Percentiles rank a stretch among this genome's conserved stretches.
These are phyloP conservation scores for Heteromurus nitidus DNA, from an alignment of 2,888 invertebrate genomes.

Conservation along the genomic window DNA sequence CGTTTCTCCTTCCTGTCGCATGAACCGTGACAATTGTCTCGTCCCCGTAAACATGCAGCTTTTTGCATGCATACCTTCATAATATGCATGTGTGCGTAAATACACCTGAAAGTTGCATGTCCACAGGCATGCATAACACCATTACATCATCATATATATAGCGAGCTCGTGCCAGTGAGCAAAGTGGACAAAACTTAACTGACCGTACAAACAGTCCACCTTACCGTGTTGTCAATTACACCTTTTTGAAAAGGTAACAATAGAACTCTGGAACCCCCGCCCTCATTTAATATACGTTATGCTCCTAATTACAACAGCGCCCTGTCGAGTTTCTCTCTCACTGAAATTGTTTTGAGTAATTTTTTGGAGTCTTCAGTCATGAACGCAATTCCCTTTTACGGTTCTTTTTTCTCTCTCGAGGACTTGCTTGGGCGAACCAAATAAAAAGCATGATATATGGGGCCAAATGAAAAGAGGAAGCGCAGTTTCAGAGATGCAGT, in stretches of 20 bases:
- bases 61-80: neutral
- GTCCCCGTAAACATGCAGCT: constrained; percentile 9
- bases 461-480: no score
- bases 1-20: constrained; percentile 58
- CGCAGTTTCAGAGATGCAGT: no score
- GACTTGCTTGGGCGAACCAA: constrained; percentile 9
- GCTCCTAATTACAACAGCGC: constrained; percentile 33
- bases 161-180: neutral
- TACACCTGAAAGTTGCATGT: no score
- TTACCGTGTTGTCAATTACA: constrained; percentile 5
- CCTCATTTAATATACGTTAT: constrained; percentile 43
- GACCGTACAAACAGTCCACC: constrained; percentile 22
- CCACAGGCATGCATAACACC: no score
- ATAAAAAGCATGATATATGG: neutral
- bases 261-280: constrained; percentile 38
- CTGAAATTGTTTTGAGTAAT: constrained; percentile 44
- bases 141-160: no score
- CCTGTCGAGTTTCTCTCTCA: constrained; percentile 30
- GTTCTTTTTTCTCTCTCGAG: constrained; percentile 23
- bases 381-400: constrained; percentile 30
- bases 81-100: no score
- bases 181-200: constrained; percentile 25
- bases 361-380: constrained; percentile 30
- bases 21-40: constrained; percentile 60
- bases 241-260: constrained; percentile 14